Conservation (phyloP, 2,113 vertebrate species). For the Lagopus muta region DNA sequence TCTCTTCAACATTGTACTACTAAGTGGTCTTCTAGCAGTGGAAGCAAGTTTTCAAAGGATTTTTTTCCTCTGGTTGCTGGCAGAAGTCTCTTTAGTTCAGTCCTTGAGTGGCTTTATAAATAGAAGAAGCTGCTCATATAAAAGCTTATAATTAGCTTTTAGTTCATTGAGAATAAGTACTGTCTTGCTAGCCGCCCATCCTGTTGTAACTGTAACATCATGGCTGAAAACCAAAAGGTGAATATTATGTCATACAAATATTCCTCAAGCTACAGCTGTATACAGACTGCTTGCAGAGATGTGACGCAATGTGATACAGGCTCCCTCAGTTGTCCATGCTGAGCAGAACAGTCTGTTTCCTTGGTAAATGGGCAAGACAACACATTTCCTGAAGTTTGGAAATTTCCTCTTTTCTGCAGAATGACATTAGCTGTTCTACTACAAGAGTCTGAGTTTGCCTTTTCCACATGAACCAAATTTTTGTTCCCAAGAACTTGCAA, state of each 20-base stretch:
- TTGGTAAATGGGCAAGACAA: neutral
- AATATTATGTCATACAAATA: neutral
- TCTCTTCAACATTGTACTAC: neutral
- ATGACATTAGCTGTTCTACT: neutral
- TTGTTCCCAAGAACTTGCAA: neutral
- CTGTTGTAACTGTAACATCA: neutral
- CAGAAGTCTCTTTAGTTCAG: neutral
- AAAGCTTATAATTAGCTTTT: constrained; percentile 7
- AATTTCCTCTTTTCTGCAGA: neutral
- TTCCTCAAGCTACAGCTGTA: neutral
- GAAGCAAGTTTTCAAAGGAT: neutral
- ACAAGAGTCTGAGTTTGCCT: neutral
- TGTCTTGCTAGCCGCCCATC: neutral
- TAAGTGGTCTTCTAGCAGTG: neutral
- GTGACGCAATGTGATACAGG: neutral
- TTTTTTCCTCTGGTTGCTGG: neutral
- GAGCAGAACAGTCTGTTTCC: neutral
- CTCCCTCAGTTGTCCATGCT: neutral
- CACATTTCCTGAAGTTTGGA: neutral
- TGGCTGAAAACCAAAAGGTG: neutral
- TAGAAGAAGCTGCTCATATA: neutral
- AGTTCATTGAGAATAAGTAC: neutral
- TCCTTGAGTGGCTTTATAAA: constrained; percentile 27
- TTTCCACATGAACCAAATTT: neutral
- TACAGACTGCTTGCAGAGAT: neutral